phyloP scores from a whole-genome alignment of 2,113 vertebrate genomes.

The Silurus meridionalis region DNA sequence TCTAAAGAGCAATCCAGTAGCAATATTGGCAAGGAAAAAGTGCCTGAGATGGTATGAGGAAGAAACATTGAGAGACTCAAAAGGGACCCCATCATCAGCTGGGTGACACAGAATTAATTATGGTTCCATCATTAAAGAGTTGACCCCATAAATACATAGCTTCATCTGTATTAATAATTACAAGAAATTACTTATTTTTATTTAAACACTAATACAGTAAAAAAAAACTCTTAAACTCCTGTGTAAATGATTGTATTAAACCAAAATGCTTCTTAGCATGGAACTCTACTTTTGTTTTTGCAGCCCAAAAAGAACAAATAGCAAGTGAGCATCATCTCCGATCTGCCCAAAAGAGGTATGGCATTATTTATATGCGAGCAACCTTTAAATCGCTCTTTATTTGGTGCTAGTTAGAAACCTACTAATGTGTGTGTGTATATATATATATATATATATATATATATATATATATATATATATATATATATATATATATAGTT shows the following conservation, averaged over 20 bases:
- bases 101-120: too few relatives aligned
- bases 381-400: not conserved
- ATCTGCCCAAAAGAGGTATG: constrained; percentile 83
- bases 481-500: not conserved
- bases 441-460: not conserved
- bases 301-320: constrained; percentile 83
- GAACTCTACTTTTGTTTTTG: constrained; percentile 50
- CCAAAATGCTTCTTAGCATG: not conserved
- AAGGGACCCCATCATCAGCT: too few relatives aligned
- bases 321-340: constrained; percentile 77
- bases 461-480: not conserved
- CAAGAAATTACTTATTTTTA: not conserved
- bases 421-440: not conserved
- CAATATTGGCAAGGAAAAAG: too few relatives aligned
- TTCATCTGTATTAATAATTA: not conserved
- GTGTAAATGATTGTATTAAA: not conserved
- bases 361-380: not conserved
- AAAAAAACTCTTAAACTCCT: not conserved
- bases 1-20: too few relatives aligned
- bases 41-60: too few relatives aligned
- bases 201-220: not conserved
- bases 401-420: not conserved
- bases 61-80: too few relatives aligned
- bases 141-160: not conserved
- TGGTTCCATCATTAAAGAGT: not conserved